A percentile compares a stretch with the other conserved stretches of the same genome.
Conservation (phyloP, 2,113 vertebrate genomes). For the Tragelaphus buxtoni region DNA sequence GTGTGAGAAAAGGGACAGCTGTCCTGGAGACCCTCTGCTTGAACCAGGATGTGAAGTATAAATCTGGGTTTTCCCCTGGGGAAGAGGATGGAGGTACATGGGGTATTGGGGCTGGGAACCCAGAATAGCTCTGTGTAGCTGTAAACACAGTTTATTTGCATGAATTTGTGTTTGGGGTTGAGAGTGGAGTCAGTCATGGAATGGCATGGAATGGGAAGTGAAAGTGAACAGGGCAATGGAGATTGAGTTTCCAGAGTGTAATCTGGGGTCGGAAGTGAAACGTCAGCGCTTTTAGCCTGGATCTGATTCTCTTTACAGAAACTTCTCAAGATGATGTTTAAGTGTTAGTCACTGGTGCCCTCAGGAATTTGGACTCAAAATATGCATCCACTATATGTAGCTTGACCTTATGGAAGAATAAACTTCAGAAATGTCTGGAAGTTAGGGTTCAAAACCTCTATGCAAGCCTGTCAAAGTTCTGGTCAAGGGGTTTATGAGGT, state of each 20-base stretch:
- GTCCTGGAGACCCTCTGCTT: background rate
- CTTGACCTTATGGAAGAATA: conserved; percentile 1
- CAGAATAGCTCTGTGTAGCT: background rate
- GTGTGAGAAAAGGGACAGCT: background rate
- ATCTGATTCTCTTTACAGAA: conserved; percentile 1
- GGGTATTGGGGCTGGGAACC: background rate
- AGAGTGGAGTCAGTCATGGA: background rate
- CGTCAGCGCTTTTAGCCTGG: background rate
- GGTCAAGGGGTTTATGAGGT: background rate
- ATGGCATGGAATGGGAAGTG: background rate
- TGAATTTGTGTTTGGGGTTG: background rate
- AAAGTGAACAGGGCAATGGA: background rate
- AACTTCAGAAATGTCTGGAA: conserved; percentile 1
- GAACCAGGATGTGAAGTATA: background rate
- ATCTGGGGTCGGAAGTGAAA: background rate
- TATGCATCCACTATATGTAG: background rate
- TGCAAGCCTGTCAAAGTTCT: background rate
- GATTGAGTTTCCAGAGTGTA: background rate
- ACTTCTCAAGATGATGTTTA: background rate
- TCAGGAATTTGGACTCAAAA: conserved; percentile 45
- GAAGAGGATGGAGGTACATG: background rate
- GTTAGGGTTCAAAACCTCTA: background rate
- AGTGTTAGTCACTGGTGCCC: background rate
- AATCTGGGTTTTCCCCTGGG: background rate
- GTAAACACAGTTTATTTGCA: background rate